phyloP scores from a whole-genome alignment of 2,113 vertebrate species.

The Monarcha castaneiventris region DNA sequence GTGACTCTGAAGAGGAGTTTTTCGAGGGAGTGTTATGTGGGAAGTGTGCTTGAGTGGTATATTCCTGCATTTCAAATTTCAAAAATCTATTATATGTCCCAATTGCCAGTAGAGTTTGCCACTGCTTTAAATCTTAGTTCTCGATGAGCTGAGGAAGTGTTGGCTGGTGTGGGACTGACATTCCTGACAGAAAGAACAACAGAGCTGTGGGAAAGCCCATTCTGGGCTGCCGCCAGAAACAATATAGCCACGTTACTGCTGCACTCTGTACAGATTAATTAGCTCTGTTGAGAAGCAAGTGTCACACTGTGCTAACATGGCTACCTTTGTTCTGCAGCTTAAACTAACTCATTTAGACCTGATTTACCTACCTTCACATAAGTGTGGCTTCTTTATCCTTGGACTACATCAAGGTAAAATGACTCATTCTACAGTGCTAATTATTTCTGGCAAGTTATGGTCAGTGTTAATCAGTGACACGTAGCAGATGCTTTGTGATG shows the following conservation, averaged over 20 bases:
- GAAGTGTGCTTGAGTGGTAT: background rate
- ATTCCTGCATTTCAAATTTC: background rate
- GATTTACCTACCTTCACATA: background rate
- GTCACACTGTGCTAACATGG: background rate
- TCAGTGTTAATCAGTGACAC: background rate
- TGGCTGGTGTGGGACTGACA: background rate
- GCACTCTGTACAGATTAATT: background rate
- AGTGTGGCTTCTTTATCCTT: background rate
- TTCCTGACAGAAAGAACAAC: background rate
- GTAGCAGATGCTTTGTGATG: background rate
- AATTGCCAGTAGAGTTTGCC: background rate
- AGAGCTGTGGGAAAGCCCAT: background rate
- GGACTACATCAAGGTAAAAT: background rate
- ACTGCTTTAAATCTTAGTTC: background rate
- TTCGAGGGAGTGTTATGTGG: background rate
- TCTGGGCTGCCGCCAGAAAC: conserved; percentile 13
- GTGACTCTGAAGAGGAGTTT: background rate
- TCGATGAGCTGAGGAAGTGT: background rate
- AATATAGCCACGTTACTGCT: background rate
- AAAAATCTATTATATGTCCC: background rate
- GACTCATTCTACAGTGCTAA: background rate
- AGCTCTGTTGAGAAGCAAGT: background rate
- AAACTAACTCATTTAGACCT: background rate
- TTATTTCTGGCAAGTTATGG: conserved; percentile 9
- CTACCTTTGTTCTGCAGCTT: background rate